These are phyloP conservation scores for Cynoglossus semilaevis DNA, from an alignment of 2,113 vertebrate genomes.

Conservation along the genomic window DNA sequence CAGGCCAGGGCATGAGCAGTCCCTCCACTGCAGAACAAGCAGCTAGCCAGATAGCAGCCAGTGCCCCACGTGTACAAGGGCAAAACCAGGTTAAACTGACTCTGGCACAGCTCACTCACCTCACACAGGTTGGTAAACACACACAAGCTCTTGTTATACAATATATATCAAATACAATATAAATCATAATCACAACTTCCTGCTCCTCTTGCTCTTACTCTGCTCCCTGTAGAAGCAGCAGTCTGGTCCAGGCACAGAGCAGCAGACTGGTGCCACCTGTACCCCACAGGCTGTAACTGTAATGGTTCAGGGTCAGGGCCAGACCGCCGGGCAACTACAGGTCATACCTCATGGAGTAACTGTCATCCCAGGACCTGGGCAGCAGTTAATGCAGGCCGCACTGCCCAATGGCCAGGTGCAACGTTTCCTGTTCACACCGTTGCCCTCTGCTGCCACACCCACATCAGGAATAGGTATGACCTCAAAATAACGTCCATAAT, in stretches of 20 bases:
- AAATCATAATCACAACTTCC: too few species aligned
- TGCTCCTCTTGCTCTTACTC: not conserved
- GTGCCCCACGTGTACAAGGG: conserved; percentile 81
- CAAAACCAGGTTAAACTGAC: conserved; percentile 91
- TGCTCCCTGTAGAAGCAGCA: conserved; percentile 66
- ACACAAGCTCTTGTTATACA: not conserved
- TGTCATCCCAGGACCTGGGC: conserved; percentile 93
- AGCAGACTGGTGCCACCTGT: conserved; percentile 62
- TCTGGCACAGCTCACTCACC: conserved; percentile 93
- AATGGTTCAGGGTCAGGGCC: conserved; percentile 97
- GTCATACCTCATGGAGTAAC: conserved; percentile 96
- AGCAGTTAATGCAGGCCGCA: conserved; percentile 98
- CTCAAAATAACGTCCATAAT: too few species aligned
- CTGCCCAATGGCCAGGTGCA: conserved; percentile 97
- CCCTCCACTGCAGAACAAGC: conserved; percentile 69
- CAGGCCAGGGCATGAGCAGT: conserved; percentile 50
- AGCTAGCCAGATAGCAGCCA: conserved; percentile 51
- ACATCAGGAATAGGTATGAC: conserved; percentile 59
- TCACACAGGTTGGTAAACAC: conserved; percentile 87
- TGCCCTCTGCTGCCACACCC: conserved; percentile 74
- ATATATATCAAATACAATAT: too few species aligned
- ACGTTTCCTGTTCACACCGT: conserved; percentile 94
- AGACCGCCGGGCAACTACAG: conserved; percentile 95
- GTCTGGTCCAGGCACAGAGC: conserved; percentile 51
- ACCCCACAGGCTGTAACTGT: conserved; percentile 92